Base-by-base conservation (phyloP, 2,113 vertebrate genomes). In the Chloropsis hardwickii region DNA sequence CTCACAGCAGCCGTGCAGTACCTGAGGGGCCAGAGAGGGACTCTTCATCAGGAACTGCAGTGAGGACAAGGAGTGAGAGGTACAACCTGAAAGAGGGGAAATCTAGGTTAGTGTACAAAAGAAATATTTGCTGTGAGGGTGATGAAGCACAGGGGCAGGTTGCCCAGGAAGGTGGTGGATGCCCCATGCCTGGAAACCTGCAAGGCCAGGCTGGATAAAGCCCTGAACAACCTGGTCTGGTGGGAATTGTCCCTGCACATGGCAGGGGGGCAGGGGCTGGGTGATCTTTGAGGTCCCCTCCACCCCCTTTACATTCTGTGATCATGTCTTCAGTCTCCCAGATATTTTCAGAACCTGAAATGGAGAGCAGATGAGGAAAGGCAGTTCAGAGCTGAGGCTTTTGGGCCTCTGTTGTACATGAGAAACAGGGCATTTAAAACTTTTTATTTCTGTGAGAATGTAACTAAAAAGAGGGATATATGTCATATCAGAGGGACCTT, bases 21-120 rank as follows among this genome's bases (percentile, higher is more conserved):
- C 7, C 42, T 35, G 20, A 48, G 13, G 13, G 16, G 29, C 12
- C 39, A 16, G 28, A n/a, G 3, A 61, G 23, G 28, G 10, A 5
- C 9, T 6, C 11, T 16, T 31, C 37, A 10, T 12, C 12, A 13
- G 42, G n/a, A 35, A 5, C 31, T 50, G 6, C 5, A 50, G 6
- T 7, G 71, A 76, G 71, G 11, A 31, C 16, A 5, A 25, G 31
- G 44, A 58, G 17, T 4, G 23, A 28, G 23, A 4, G 13, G 4
- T 33, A 39, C 22, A 69, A 0, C 21, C 39, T 13, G 28, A 61
- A 40, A 53, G 13, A n/a, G 4, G 7, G 11, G 13, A 40, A 47
- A n/a, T 40, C n/a, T 10, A 17, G 16, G 4, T 45, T 25, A 25
- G 16, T 45, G 11, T 5, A 8, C 0, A 0, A 23, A 42, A 51